A percentile compares a stretch with the other conserved stretches of the same genome.
Conservation (phyloP, 1,140 invertebrate genomes). For the Dryas iulia region DNA sequence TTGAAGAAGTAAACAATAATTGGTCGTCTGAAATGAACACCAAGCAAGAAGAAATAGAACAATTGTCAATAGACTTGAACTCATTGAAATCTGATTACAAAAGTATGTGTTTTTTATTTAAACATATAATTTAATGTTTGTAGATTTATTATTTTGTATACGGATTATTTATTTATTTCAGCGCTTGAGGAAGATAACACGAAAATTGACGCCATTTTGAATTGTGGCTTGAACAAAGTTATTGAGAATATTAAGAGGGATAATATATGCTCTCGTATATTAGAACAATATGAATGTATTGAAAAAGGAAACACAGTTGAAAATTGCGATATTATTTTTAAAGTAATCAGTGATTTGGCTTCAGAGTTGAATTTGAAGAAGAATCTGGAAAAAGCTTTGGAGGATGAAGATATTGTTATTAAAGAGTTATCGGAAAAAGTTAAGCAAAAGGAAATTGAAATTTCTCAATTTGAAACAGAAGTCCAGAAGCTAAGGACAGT, state of each 20-base stretch:
- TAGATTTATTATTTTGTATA: neutral
- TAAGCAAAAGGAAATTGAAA: constrained; percentile 33
- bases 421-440: constrained; percentile 30
- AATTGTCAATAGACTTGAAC: constrained; percentile 28
- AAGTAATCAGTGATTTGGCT: constrained; percentile 33
- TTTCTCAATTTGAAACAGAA: constrained; percentile 36
- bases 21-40: constrained; percentile 23
- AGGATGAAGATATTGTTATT: constrained; percentile 32
- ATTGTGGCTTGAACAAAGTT: constrained; percentile 33
- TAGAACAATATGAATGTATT: constrained; percentile 28
- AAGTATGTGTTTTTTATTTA: constrained; percentile 39
- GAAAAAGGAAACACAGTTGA: constrained; percentile 15
- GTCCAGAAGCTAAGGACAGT: constrained; percentile 33
- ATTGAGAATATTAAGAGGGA: constrained; percentile 30
- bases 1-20: constrained; percentile 20
- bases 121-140: constrained; percentile 19
- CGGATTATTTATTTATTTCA: constrained; percentile 23
- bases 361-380: constrained; percentile 30
- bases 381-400: constrained; percentile 34
- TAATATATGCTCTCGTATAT: constrained; percentile 24
- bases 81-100: constrained; percentile 39
- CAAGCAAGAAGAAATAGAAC: constrained; percentile 36
- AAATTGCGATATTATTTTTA: constrained; percentile 37
- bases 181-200: constrained; percentile 21
- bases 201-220: constrained; percentile 25